Conservation (phyloP, 1,140 invertebrate genomes). For the Thalassaphorura encarpata region DNA sequence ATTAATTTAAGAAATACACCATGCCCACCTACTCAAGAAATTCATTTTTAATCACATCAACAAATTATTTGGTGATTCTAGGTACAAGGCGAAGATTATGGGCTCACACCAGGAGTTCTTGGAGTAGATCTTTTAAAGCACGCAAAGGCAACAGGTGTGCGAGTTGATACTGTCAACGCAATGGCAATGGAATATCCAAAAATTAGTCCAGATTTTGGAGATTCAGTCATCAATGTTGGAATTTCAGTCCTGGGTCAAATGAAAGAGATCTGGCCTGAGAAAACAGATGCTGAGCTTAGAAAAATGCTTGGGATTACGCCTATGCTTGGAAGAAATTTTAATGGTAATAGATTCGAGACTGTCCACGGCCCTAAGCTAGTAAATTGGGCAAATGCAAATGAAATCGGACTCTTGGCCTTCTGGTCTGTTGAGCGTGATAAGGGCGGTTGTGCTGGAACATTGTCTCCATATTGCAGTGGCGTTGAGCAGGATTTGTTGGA, state of each 20-base stretch:
- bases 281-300: constrained; percentile 24
- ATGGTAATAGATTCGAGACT: constrained; percentile 30
- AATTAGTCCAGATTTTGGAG: constrained; percentile 25
- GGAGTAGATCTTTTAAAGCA: constrained; percentile 29
- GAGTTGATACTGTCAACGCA: constrained; percentile 33
- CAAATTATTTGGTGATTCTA: too few relatives aligned
- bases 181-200: constrained; percentile 34
- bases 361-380: constrained; percentile 28
- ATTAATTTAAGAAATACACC: too few relatives aligned
- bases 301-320: constrained; percentile 33
- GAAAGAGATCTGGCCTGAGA: constrained; percentile 33
- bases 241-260: constrained; percentile 30
- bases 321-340: constrained; percentile 33
- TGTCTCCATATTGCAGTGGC: constrained; percentile 24
- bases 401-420: constrained; percentile 30
- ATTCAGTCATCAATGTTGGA: constrained; percentile 31
- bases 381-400: constrained; percentile 30
- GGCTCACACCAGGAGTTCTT: constrained; percentile 30
- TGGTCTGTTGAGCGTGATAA: constrained; percentile 34
- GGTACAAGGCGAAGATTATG: constrained; percentile 34
- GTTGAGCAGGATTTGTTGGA: constrained; percentile 19
- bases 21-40: too few relatives aligned
- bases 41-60: too few relatives aligned
- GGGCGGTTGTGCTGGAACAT: constrained; percentile 14
- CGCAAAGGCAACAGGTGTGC: constrained; percentile 27